These are phyloP conservation scores for Idris sp. DNA, from an alignment of 1,140 invertebrate species.

Conservation along the genomic window DNA sequence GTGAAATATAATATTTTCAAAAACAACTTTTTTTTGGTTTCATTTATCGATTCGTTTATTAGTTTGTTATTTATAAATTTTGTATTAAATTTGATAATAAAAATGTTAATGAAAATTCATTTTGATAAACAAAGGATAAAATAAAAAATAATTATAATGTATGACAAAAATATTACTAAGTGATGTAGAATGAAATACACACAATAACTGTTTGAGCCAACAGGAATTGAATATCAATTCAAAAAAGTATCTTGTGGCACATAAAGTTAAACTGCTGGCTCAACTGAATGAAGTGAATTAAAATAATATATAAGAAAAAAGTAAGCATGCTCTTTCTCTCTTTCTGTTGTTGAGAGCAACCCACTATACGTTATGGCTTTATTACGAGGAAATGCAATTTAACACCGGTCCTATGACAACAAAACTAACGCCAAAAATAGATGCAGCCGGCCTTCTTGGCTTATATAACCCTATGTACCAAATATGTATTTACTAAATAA, in stretches of 20 bases:
- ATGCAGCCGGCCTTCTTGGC: slow-evolving; percentile 70
- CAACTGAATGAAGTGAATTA: slow-evolving; percentile 45
- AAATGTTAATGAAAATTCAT: no score
- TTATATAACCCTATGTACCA: slow-evolving; percentile 71
- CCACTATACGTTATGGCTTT: slow-evolving; percentile 40
- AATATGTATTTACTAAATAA: slow-evolving; percentile 79
- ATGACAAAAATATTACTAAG: no score
- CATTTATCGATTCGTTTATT: no score
- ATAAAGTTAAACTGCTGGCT: slow-evolving; percentile 27
- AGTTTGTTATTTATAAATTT: background rate
- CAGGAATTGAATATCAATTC: slow-evolving; percentile 9
- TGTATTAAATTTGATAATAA: no score
- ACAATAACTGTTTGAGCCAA: slow-evolving; percentile 8
- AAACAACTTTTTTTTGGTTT: no score
- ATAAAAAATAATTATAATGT: no score
- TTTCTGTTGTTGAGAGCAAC: slow-evolving; percentile 13
- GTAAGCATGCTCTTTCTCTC: slow-evolving; percentile 5
- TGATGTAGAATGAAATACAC: no score
- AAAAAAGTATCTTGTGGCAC: slow-evolving; percentile 19
- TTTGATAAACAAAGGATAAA: no score
- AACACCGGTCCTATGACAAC: slow-evolving; percentile 76
- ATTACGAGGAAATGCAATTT: slow-evolving; percentile 64
- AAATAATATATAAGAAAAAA: slow-evolving; percentile 52
- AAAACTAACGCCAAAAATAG: slow-evolving; percentile 72
- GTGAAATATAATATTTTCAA: no score